Conservation (phyloP, 1,140 invertebrate species). For the Parasteatoda tepidariorum region DNA sequence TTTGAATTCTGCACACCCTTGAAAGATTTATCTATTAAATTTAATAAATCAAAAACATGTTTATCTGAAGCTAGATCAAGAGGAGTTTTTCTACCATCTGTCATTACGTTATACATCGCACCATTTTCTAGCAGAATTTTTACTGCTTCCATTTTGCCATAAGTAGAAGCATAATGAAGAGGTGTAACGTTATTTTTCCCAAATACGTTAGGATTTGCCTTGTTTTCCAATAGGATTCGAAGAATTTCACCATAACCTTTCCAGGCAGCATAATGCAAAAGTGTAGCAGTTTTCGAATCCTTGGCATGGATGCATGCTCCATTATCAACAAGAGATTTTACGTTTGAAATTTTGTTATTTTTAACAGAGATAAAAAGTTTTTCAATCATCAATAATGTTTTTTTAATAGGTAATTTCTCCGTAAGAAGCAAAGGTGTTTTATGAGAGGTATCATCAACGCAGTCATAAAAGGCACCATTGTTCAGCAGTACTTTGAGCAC, state of each 20-base stretch:
- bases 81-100: background rate
- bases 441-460: background rate
- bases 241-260: background rate
- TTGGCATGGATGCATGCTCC: background rate
- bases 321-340: background rate
- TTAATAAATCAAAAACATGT: background rate
- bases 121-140: background rate
- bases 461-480: background rate
- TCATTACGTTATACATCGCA: background rate
- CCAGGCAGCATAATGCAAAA: slow-evolving; percentile 2
- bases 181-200: background rate
- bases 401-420: background rate
- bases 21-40: background rate
- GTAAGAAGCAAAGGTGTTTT: background rate
- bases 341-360: background rate
- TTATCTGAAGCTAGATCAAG: background rate
- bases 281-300: background rate
- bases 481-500: background rate
- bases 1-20: background rate
- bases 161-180: background rate
- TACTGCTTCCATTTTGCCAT: background rate
- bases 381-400: background rate
- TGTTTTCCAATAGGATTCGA: background rate
- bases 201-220: background rate
- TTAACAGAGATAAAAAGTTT: background rate